phyloP scores from a whole-genome alignment of 2,113 vertebrate genomes.

The Microcebus lehilahytsara region DNA sequence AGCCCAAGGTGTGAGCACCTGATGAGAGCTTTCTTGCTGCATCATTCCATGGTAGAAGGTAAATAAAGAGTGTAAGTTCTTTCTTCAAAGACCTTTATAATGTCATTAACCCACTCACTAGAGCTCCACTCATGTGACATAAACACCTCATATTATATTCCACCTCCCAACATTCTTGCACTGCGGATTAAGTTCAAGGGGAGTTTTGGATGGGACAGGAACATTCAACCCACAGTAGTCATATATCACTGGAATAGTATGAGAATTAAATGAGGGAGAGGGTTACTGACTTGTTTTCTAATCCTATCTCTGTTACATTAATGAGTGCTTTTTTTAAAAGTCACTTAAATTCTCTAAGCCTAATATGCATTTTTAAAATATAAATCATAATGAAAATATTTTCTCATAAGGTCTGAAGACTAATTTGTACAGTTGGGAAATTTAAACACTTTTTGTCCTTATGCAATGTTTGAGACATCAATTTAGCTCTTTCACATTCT shows the following conservation, averaged over 20 bases:
- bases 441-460: not conserved
- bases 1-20: not conserved
- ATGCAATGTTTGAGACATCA: not conserved
- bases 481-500: not conserved
- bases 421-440: not conserved
- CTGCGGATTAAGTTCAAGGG: not conserved
- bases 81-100: not conserved
- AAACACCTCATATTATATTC: not conserved
- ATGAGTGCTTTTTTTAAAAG: slow-evolving; percentile 2
- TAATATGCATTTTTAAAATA: not conserved
- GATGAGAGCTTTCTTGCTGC: not conserved
- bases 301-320: not conserved
- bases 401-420: not conserved
- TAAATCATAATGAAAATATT: not conserved
- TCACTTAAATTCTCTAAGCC: not conserved
- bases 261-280: not conserved
- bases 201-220: not conserved
- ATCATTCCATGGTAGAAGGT: not conserved
- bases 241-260: not conserved
- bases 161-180: not conserved
- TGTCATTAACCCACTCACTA: not conserved
- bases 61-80: not conserved
- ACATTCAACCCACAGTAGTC: not conserved
- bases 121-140: too few relatives aligned
- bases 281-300: not conserved